phyloP scores from a whole-genome alignment of 1,140 invertebrate species.

The Diachasmimorpha longicaudata region DNA sequence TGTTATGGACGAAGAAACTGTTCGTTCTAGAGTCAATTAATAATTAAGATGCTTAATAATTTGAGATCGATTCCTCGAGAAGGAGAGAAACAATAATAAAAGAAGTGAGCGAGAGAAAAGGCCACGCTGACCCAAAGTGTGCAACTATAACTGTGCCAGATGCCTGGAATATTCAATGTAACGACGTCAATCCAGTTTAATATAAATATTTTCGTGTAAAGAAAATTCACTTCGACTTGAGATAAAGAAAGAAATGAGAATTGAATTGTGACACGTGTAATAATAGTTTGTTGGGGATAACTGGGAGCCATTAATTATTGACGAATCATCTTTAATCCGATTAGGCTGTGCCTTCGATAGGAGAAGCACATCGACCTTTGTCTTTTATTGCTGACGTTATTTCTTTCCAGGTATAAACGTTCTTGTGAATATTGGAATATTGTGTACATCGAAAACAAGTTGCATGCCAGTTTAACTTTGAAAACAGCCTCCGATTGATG shows the following conservation, averaged over 20 bases:
- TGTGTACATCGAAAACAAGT: background rate
- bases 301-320: background rate
- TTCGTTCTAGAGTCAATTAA: conserved; percentile 27
- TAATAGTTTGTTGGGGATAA: background rate
- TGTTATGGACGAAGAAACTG: conserved; percentile 17
- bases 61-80: conserved; percentile 28
- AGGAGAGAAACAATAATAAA: conserved; percentile 13
- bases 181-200: conserved; percentile 17
- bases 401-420: background rate
- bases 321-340: background rate
- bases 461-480: conserved; percentile 14
- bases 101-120: conserved; percentile 2
- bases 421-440: conserved; percentile 1
- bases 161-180: conserved; percentile 15
- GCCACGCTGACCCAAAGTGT: conserved; percentile 1
- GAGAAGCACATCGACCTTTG: background rate
- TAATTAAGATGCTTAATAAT: conserved; percentile 32
- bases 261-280: background rate
- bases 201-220: conserved; percentile 23
- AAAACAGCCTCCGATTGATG: background rate
- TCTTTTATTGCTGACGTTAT: background rate
- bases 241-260: background rate
- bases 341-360: background rate
- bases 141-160: conserved; percentile 10
- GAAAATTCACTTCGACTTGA: background rate